These are phyloP conservation scores for Catamblyrhynchus diadema DNA, from an alignment of 2,797 vertebrate genomes.

Conservation along the genomic window DNA sequence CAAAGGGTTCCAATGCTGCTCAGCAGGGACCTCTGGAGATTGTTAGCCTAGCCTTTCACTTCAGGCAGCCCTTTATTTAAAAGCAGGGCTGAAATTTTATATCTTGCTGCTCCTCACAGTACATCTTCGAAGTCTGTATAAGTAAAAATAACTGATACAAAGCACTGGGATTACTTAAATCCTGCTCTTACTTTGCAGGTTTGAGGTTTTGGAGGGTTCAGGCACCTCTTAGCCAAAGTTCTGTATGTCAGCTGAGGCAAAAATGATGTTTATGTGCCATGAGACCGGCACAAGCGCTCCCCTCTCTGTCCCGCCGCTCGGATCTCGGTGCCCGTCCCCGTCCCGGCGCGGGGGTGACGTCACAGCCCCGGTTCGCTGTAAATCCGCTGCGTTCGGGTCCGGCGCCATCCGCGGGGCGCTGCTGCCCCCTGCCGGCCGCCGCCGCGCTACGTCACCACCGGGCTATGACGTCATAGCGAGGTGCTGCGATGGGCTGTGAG, in stretches of 20 bases:
- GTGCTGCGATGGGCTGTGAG: rapidly evolving
- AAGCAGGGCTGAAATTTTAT: background rate
- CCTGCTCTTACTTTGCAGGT: rapidly evolving
- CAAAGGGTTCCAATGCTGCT: background rate
- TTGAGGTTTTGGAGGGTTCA: background rate
- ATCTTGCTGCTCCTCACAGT: background rate
- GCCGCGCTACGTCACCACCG: rapidly evolving
- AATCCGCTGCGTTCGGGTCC: rapidly evolving
- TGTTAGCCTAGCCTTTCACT: background rate
- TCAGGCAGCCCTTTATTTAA: background rate
- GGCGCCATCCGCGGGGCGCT: background rate
- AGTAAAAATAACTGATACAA: background rate
- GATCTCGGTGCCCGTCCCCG: background rate
- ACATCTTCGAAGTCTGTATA: background rate
- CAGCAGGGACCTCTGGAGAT: background rate
- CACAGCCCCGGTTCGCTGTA: rapidly evolving
- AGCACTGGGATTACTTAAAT: background rate
- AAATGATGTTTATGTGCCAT: rapidly evolving
- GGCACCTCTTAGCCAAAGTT: too few relatives aligned
- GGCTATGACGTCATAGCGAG: rapidly evolving
- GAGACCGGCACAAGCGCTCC: rapidly evolving
- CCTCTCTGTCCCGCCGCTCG: background rate
- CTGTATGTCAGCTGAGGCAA: rapidly evolving
- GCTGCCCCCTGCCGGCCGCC: conserved; percentile 42
- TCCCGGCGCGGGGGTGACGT: background rate